Conservation (phyloP, 2,797 vertebrate genomes). For the Lerista edwardsae region DNA sequence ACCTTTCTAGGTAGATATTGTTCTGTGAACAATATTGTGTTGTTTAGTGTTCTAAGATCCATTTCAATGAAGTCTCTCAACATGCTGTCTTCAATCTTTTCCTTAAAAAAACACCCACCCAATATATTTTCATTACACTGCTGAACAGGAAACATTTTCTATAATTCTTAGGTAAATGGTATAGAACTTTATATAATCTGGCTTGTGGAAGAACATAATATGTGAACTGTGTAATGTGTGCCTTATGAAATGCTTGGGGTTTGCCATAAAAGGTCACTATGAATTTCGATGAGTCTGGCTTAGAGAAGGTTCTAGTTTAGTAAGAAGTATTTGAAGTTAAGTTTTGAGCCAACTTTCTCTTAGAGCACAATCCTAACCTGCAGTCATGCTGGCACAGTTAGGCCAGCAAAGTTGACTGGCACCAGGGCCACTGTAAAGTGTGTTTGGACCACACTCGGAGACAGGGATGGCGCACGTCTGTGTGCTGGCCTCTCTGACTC, state of each 20-base stretch:
- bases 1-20: neutral
- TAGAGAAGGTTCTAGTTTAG: neutral
- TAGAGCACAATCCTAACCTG: too few species aligned
- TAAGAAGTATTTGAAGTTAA: neutral
- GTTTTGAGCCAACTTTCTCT: neutral
- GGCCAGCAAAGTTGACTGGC: too few species aligned
- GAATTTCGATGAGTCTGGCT: neutral
- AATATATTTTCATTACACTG: constrained; percentile 29
- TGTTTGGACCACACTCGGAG: too few species aligned
- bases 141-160: constrained; percentile 13
- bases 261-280: constrained; percentile 40
- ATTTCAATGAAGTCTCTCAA: neutral
- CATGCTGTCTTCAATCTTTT: neutral
- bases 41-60: neutral
- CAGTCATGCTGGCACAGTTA: too few species aligned
- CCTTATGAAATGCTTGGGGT: constrained; percentile 13
- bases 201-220: neutral
- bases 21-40: neutral
- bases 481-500: too few species aligned
- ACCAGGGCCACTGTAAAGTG: too few species aligned
- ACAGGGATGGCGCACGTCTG: too few species aligned
- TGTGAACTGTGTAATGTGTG: constrained; percentile 16
- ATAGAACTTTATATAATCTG: constrained; percentile 7
- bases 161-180: neutral
- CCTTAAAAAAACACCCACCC: too few species aligned